Base-by-base conservation (phyloP, 1,140 invertebrate species). In the Drosophila dunni region DNA sequence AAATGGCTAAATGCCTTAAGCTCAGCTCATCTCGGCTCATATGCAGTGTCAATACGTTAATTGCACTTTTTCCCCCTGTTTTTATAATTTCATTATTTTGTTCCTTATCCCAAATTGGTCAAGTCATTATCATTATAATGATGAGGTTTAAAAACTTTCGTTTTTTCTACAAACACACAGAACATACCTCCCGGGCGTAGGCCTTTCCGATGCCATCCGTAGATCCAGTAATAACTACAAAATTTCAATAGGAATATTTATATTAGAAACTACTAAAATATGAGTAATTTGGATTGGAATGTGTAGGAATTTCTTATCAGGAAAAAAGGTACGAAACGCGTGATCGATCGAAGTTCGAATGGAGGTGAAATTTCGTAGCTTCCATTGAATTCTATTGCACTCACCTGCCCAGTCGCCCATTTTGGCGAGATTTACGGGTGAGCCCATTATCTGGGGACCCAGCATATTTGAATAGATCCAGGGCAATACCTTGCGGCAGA, bases 151-250 rank as follows among this genome's bases (percentile, higher is more conserved):
- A 11, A 40, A 40, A 40, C 9, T 40, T 11, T 11, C 4, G 3
- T 10, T 11, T 40, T 10, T 45, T 17, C 7, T 45, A 29, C 24
- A 29, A 4, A 29, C 24, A 29, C 24, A 29, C 24, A 29, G 24
- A 36, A 53, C 92, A 93, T 93, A 96, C 94, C 80, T 96, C 95
- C 91, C 95, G 94, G 2, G 97, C 96, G 91, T 96, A 98, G 2
- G 96, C 97, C 93, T 97, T 97, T n/a, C 98, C 98, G 81, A 98
- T 95, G 7, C 98, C 98, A 94, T 98, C 97, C 5, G 98, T 98
- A 1, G 96, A 95, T 33, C 98, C 98, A 34, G 98, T 98, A 0
- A 98, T 93, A 65, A 98, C 96, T 95, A 93, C 65, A 95, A 94
- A 70, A 90, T 83, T 84, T 90, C 68, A 81, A 71, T 29, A 33